These are phyloP conservation scores for Zaprionus ornatus DNA, from an alignment of 1,140 invertebrate genomes.

Conservation along the genomic window DNA sequence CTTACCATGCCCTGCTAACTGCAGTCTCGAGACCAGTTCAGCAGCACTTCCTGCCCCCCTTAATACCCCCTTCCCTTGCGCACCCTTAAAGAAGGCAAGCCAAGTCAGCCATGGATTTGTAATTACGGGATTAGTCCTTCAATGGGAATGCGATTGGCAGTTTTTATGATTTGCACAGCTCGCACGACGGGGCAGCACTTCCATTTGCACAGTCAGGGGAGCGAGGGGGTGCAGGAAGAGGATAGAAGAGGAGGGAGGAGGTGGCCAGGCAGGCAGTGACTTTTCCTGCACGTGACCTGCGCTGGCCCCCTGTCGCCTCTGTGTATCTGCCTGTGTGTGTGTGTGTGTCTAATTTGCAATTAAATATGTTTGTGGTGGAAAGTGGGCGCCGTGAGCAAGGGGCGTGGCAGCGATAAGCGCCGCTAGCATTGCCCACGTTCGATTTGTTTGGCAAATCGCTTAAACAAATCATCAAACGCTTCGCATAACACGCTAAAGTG, in stretches of 20 bases:
- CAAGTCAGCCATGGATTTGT: conserved; percentile 64
- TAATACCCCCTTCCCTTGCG: neutral
- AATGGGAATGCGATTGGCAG: conserved; percentile 65
- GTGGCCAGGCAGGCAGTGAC: neutral
- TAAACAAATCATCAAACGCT: conserved; percentile 73
- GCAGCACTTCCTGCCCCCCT: neutral
- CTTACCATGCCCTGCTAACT: neutral
- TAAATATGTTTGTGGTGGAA: conserved; percentile 58
- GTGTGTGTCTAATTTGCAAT: conserved; percentile 65
- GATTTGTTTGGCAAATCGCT: conserved; percentile 72
- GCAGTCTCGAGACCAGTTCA: neutral
- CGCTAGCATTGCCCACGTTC: conserved; percentile 25
- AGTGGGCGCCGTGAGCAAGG: no score
- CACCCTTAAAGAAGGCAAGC: conserved; percentile 27
- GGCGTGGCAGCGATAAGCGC: neutral
- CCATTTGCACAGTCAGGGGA: neutral
- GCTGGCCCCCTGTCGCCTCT: neutral
- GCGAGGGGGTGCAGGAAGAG: neutral
- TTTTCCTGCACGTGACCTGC: conserved; percentile 57
- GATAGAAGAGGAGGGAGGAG: neutral
- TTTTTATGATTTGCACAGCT: conserved; percentile 45
- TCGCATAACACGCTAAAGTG: conserved; percentile 43
- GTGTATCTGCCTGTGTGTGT: neutral
- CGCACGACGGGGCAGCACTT: conserved; percentile 2
- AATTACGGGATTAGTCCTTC: conserved; percentile 73